Evolutionary conservation across 2,888 invertebrate species (phyloP).

Genomic region (Melangyna quadrimaculata): DNA sequence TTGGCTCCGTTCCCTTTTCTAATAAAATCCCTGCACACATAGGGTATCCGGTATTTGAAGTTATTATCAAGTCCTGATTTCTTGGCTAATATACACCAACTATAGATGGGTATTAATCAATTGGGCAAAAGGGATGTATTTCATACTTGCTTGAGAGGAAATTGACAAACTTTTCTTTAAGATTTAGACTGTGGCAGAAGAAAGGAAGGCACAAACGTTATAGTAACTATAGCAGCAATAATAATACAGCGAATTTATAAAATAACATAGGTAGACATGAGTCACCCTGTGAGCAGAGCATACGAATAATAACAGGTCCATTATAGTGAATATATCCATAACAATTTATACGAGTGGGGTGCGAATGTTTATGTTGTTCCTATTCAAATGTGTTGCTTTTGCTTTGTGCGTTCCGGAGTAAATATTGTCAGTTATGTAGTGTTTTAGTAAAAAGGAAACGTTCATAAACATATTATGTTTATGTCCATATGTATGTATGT

Average conservation of each 20-base stretch:
- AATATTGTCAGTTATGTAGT: neutral
- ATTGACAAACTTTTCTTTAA: neutral
- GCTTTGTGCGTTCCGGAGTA: neutral
- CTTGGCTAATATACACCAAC: neutral
- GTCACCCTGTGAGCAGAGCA: neutral
- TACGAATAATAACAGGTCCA: neutral
- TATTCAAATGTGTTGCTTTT: slow-evolving; percentile 15
- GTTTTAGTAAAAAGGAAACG: neutral
- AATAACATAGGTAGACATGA: neutral
- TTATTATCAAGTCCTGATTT: neutral
- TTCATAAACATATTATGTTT: neutral
- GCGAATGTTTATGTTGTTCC: neutral
- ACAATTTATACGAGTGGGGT: neutral
- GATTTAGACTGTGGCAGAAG: neutral
- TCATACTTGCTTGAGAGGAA: neutral
- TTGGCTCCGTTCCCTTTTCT: neutral
- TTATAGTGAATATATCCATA: neutral
- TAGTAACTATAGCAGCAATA: neutral
- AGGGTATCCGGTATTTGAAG: neutral
- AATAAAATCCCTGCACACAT: neutral
- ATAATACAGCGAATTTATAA: neutral
- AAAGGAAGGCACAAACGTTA: neutral
- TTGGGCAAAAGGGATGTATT: neutral
- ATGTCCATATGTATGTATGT: neutral
- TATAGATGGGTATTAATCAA: neutral